A percentile compares a stretch with the other conserved stretches of the same genome.
phyloP scores from a whole-genome alignment of 1,140 invertebrate genomes.

The Achatina immaculata region DNA sequence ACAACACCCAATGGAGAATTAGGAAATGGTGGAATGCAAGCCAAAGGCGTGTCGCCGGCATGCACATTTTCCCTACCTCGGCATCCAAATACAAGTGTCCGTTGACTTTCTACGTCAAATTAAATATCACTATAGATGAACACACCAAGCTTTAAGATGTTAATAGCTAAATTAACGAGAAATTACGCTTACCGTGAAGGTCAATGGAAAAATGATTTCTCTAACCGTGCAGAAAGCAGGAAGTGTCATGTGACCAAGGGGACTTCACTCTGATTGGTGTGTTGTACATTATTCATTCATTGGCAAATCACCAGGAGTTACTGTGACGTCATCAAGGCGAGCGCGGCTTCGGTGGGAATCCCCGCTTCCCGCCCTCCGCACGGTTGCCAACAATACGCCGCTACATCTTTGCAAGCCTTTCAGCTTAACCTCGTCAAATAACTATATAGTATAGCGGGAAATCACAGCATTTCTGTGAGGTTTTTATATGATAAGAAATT shows the following conservation, averaged over 20 bases:
- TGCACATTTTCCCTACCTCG: neutral
- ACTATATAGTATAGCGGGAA: no score
- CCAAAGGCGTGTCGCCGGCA: constrained; percentile 12
- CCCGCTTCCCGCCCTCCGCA: neutral
- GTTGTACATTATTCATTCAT: constrained; percentile 41
- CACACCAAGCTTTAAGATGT: neutral
- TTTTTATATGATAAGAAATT: no score
- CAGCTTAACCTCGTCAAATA: no score
- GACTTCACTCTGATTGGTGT: constrained; percentile 41
- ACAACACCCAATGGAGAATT: no score
- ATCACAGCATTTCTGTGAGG: no score
- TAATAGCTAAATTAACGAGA: neutral
- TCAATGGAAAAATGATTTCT: constrained; percentile 2
- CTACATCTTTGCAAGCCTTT: no score
- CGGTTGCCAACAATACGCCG: no score
- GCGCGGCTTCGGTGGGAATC: neutral
- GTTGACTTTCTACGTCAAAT: neutral
- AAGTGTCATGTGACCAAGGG: constrained; percentile 41
- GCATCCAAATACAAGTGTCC: neutral
- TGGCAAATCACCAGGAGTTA: constrained; percentile 39
- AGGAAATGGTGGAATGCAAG: neutral
- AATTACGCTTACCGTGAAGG: constrained; percentile 25
- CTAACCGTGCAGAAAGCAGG: constrained; percentile 15
- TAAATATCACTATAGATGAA: neutral
- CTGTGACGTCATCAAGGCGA: constrained; percentile 34